These are phyloP conservation scores for Scelioninae gen. 1 DNA, from an alignment of 2,888 invertebrate species.

Conservation along the genomic window DNA sequence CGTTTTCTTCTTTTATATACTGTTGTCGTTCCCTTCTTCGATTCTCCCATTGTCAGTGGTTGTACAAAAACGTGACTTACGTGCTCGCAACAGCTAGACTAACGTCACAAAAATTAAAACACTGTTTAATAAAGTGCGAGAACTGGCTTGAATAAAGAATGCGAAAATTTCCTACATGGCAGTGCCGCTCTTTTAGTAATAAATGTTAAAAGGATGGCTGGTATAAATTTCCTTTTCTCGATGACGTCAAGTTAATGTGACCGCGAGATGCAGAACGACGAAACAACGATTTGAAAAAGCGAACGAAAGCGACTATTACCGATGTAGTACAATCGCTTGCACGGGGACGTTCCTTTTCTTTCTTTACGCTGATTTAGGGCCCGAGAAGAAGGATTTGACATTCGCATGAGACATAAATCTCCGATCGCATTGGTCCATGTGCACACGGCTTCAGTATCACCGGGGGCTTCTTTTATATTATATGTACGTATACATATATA, in stretches of 20 bases:
- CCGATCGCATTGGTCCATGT: constrained; percentile 60
- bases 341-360: constrained; percentile 66
- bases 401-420: constrained; percentile 70
- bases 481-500: constrained; percentile 42
- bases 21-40: too few species aligned
- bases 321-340: constrained; percentile 68
- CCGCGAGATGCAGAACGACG: constrained; percentile 54
- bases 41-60: too few species aligned
- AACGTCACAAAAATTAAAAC: constrained; percentile 26
- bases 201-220: constrained; percentile 40
- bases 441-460: constrained; percentile 50
- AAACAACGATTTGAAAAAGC: constrained; percentile 58
- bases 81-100: constrained; percentile 64
- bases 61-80: constrained; percentile 75
- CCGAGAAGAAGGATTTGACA: constrained; percentile 63
- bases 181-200: constrained; percentile 50
- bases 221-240: constrained; percentile 57
- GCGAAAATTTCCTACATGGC: constrained; percentile 33
- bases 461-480: constrained; percentile 55
- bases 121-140: constrained; percentile 12
- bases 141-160: too few species aligned
- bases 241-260: constrained; percentile 65
- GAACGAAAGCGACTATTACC: constrained; percentile 68
- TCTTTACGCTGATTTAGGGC: constrained; percentile 67
- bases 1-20: too few species aligned